phyloP scores from a whole-genome alignment of 2,888 invertebrate species.

The Lottia gigantea region DNA sequence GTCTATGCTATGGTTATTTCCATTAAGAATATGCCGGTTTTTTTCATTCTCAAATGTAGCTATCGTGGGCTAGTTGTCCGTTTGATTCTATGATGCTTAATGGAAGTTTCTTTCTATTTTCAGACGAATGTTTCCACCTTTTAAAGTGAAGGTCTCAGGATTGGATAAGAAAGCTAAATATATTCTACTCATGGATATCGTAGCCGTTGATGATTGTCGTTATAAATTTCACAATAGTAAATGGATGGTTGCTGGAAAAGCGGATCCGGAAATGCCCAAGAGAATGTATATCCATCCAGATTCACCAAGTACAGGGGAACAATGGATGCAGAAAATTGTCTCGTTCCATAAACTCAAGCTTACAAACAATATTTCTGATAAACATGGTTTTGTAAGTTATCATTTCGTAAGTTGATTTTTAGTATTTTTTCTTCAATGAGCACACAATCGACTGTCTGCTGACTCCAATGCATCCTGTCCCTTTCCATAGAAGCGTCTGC shows the following conservation, averaged over 20 bases:
- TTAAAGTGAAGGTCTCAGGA: constrained; percentile 98
- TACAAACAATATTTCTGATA: constrained; percentile 99
- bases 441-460: too few relatives aligned
- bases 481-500: too few relatives aligned
- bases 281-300: constrained; percentile 99
- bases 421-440: too few relatives aligned
- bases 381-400: constrained; percentile 98
- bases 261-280: constrained; percentile 99
- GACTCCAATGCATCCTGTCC: too few relatives aligned
- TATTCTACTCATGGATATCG: constrained; percentile 98
- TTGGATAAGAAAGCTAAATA: constrained; percentile 99
- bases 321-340: constrained; percentile 99
- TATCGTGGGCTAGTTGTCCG: too few relatives aligned
- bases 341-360: constrained; percentile 99
- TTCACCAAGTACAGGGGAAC: constrained; percentile 88
- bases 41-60: too few relatives aligned
- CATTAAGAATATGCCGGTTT: too few relatives aligned
- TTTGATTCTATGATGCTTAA: too few relatives aligned
- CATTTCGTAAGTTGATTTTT: constrained; percentile 5
- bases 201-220: constrained; percentile 96
- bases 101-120: constrained; percentile 52
- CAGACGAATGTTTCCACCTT: constrained; percentile 99
- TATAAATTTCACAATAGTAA: constrained; percentile 72
- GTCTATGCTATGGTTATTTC: too few relatives aligned
- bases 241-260: constrained; percentile 89